Base-by-base conservation (phyloP, 2,888 invertebrate species). In the Latrodectus elegans region DNA sequence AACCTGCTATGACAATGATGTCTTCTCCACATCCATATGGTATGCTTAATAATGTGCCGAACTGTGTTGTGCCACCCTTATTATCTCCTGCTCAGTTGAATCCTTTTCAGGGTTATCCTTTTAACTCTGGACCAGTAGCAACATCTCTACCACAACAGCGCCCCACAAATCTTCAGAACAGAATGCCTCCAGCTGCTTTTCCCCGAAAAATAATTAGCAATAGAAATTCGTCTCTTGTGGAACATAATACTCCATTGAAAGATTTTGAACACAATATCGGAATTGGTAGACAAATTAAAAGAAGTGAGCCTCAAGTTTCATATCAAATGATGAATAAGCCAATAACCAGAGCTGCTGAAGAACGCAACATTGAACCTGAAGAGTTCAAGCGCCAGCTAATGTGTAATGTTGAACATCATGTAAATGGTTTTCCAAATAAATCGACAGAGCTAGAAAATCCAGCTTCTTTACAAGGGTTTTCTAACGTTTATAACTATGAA, bases 1-100 rank as follows among this genome's bases (percentile, higher is more conserved):
- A 87, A 65, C 87, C 87, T 15, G 55, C 86, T 38, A 70, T 88
- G 51, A 38, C 81, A 2, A 87, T 87, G 87, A 65, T 87, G 67
- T 72, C 82, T 49, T 65, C 81, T 4, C 87, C 87, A 3, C 77
- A 82, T 73, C 87, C 87, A 3, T 88, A 88, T 38, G 68, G 68
- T 55, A 38, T 78, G 49, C 26, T 81, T 26, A 81, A 81, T 67
- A 78, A 78, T 72, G 72, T 71, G 26, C 73, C 82, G 14, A 83
- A 79, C 53, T 88, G 82, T 22, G 55, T 82, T 12, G 67, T 65
- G 9, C 86, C 86, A 12, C 75, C 87, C 11, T 38, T 87, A 12
- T 71, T 87, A 14, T 60, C 78, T 17, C 79, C 84, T 22, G 55
- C 73, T 11, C 87, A 82, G 49, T 82, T 72, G 22, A 77, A 77